Evolutionary conservation across 1,140 invertebrate genomes (phyloP), one percentile per base, ranked within the genome.

Genomic region (Drosophila mojavensis): DNA sequence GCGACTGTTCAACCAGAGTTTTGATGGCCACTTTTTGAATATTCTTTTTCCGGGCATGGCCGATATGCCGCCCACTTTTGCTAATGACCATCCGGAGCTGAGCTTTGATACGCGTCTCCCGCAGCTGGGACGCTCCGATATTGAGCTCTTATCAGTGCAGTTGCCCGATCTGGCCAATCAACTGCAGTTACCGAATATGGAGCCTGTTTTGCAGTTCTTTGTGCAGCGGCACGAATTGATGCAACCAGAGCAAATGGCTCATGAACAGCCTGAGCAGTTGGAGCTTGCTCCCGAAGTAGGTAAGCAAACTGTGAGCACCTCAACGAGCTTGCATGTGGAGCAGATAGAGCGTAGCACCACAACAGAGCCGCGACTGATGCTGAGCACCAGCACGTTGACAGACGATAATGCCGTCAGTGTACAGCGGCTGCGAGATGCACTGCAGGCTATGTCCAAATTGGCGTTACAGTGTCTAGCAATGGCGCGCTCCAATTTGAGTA

Each of bases 21-120:
- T 97, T 86, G 96, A 97, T 11, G 96, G 96, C 0, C 98, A 99
- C 92, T 99, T 99, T 91, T 92, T 99, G 1, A 95, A 95, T 63
- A 94, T 94, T 15, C 92, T 99, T 26, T 99, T 99, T 91, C 96
- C 97, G 3, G 98, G 98, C 0, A 94, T 98, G 92, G 95, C 96
- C 53, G 97, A 98, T 81, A 93, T 95, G 39, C 97, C 97, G 5
- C 97, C 97, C 1, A 92, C 95, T 0, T 98, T 97, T 92, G 97
- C 97, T 2, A 97, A 96, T 0, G 94, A 96, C 81, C 94, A 96
- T 28, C 97, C 97, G 0, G 71, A 69, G 65, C 93, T 94, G 0
- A 92, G 94, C 9, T 98, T 97, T 84, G 97, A 98, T 88, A 94
- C 94, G 10, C 93, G 93, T 30, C 92, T 98, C 39, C 97, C 97